Percentiles rank a stretch among this genome's conserved stretches.
phyloP scores from a whole-genome alignment of 2,888 invertebrate genomes.

The Spatulosminthurus flaviceps region DNA sequence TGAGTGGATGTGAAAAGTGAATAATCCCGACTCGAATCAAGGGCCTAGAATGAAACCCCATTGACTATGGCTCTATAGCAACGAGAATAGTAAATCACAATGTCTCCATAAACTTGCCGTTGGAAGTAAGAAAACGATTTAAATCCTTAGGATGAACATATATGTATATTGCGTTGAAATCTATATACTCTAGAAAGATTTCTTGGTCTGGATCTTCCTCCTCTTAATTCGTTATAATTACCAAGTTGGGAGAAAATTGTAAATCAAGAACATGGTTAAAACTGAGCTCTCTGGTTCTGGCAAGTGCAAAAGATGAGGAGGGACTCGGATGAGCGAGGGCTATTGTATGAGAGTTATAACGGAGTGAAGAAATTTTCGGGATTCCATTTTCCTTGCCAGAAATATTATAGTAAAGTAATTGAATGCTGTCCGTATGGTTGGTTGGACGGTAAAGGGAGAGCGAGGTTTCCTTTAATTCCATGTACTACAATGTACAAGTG shows the following conservation, averaged over 20 bases:
- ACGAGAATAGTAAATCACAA: too few species aligned
- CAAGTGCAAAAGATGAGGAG: slow-evolving; percentile 1
- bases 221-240: slow-evolving; percentile 7
- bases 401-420: slow-evolving; percentile 5
- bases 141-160: neutral
- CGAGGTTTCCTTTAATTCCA: neutral
- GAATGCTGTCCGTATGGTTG: slow-evolving; percentile 9
- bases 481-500: neutral
- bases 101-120: too few species aligned
- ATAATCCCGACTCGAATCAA: too few species aligned
- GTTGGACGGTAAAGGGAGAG: neutral
- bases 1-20: too few species aligned
- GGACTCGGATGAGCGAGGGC: neutral
- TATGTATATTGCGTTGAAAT: neutral
- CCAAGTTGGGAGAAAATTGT: slow-evolving; percentile 2
- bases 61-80: too few species aligned
- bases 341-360: too few species aligned
- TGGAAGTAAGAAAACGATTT: too few species aligned
- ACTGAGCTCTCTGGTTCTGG: neutral
- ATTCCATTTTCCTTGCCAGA: neutral
- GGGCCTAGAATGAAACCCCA: too few species aligned
- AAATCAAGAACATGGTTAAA: neutral
- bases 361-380: neutral
- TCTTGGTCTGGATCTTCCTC: neutral
- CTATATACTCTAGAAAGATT: neutral